Evolutionary conservation across 2,888 invertebrate species (phyloP), one percentile per base, ranked within the genome.

Genomic region (Drosophila infuscata): DNA sequence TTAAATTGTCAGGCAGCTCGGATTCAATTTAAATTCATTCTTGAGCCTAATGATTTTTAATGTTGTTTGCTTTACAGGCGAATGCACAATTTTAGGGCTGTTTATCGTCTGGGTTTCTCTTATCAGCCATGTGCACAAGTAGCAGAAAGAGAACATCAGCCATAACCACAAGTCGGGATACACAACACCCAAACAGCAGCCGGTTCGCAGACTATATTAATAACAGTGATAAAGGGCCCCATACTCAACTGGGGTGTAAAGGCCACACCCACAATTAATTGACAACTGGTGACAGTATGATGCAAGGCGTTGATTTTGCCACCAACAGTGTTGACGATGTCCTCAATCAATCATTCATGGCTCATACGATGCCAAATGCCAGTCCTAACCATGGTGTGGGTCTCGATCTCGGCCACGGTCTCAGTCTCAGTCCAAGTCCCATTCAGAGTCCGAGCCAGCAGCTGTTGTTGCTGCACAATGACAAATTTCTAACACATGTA

Each of bases 401-500:
- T 12, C n/a, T n/a, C 17, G 38, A 25, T 41, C 20, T 30, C 8
- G 53, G 25, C 32, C 25, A 51, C 1, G 25, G 5, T 29, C n/a
- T 11, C 53, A 48, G 17, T 20, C 35, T 41, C 32, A 54, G 4
- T 48, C 48, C 59, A 25, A 46, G 36, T 36, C 2, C 48, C 33
- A 71, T 56, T 17, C 29, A 4, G 48, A 69, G 53, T 35, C 7
- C 70, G 38, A 83, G 88, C 73, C 83, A 85, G 58, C 74, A 88
- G 88, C 75, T 79, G 64, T 74, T 83, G 66, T 72, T 90, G 74
- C 69, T 92, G 59, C 90, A 88, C 62, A 92, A 88, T 60, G 92
- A 92, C 57, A 92, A 92, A 89, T 76, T 92, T 48, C 88, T 91
- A 68, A 79, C 69, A 90, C 91, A 81, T 92, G 91, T 79, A 85